Evolutionary conservation across 1,140 invertebrate species (phyloP).

Genomic region (Cherax quadricarinatus): DNA sequence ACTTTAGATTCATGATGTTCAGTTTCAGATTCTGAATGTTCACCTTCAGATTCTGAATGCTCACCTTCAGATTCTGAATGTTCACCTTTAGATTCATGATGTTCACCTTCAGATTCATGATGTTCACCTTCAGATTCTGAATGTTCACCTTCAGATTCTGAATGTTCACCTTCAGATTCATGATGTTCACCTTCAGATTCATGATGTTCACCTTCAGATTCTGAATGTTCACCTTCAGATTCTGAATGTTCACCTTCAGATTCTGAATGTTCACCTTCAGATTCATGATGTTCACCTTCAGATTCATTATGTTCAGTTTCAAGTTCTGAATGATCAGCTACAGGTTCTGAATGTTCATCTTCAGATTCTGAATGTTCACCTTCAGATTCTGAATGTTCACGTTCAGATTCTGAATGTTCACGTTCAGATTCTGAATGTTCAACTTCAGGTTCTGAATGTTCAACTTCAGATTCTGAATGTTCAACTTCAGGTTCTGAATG

Average conservation of each 20-base stretch:
- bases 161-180: background rate
- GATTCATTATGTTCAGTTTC: background rate
- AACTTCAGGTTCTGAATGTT: no score
- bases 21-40: no score
- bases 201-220: background rate
- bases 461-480: background rate
- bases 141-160: no score
- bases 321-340: background rate
- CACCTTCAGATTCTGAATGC: no score
- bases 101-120: background rate
- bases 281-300: background rate
- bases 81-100: background rate
- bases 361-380: background rate
- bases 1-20: no score
- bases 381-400: background rate
- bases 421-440: background rate
- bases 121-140: no score
- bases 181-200: background rate
- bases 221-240: background rate
- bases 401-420: background rate
- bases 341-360: background rate
- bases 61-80: no score
- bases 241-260: background rate
- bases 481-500: background rate
- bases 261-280: background rate